Conservation (phyloP, 2,888 invertebrate genomes). For the Rhaphigaster nebulosa region DNA sequence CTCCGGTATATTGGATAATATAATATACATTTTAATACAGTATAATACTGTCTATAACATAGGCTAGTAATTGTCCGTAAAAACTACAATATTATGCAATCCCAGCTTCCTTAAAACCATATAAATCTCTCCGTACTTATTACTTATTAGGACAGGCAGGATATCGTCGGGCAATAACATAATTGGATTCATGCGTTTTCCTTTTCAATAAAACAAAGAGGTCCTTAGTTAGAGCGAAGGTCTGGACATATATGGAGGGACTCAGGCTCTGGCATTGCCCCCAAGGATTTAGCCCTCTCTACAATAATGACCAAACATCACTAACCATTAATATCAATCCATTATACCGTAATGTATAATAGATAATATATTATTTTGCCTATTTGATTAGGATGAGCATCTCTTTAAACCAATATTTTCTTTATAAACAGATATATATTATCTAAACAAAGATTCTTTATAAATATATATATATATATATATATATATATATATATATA, state of each 20-base stretch:
- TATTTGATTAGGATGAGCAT: not conserved
- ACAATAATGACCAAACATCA: not conserved
- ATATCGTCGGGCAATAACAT: not conserved
- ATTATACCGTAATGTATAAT: not conserved
- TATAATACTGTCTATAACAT: no score
- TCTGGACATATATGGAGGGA: not conserved
- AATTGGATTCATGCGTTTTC: not conserved
- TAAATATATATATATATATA: no score
- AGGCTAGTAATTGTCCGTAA: no score
- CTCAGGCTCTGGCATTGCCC: not conserved
- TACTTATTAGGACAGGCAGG: not conserved
- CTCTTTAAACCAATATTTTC: no score
- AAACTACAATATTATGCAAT: no score
- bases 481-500: no score
- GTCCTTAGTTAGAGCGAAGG: not conserved
- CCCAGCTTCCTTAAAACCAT: not conserved
- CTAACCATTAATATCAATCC: not conserved
- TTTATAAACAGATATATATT: no score
- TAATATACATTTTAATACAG: no score
- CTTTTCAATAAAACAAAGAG: conserved; percentile 27
- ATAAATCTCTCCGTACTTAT: not conserved
- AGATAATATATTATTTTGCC: not conserved
- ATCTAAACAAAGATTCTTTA: no score
- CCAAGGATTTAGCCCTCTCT: not conserved
- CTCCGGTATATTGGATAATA: no score